A percentile compares a stretch with the other conserved stretches of the same genome.
phyloP scores from a whole-genome alignment of 2,113 vertebrate genomes.

The Clarias gariepinus region DNA sequence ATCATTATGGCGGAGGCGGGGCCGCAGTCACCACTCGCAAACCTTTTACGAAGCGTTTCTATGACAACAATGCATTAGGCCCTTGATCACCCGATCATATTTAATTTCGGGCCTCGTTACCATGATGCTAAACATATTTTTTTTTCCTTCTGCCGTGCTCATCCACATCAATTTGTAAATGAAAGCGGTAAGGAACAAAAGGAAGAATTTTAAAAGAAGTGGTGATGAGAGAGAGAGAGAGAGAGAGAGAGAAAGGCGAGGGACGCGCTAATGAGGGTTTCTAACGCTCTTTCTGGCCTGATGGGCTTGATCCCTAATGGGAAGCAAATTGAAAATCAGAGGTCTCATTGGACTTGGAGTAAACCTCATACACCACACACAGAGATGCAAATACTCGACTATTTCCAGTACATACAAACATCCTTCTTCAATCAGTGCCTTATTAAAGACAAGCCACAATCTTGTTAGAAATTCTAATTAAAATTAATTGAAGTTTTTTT shows the following conservation, averaged over 20 bases:
- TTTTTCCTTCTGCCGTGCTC: background rate
- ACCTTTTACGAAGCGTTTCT: conserved; percentile 25
- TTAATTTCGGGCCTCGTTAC: conserved; percentile 52
- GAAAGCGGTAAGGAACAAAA: conserved; percentile 36
- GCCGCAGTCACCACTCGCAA: conserved; percentile 2
- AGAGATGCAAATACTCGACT: conserved; percentile 20
- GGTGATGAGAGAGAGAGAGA: conserved; percentile 28
- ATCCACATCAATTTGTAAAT: conserved; percentile 39
- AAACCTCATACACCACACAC: conserved; percentile 29
- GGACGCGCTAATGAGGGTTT: conserved; percentile 49
- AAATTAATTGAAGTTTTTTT: background rate
- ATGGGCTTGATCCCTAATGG: conserved; percentile 53
- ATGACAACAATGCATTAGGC: conserved; percentile 44
- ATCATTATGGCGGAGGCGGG: conserved; percentile 17
- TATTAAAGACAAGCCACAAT: conserved; percentile 11
- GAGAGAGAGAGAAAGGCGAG: conserved; percentile 3
- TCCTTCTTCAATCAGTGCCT: conserved; percentile 7
- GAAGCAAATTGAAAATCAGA: conserved; percentile 57
- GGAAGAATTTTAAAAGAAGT: conserved; percentile 36
- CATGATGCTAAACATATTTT: conserved; percentile 44
- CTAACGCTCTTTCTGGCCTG: conserved; percentile 39
- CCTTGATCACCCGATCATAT: conserved; percentile 27
- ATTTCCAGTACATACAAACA: background rate
- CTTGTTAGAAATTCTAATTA: background rate
- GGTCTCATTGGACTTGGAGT: conserved; percentile 33